phyloP scores from a whole-genome alignment of 2,797 vertebrate genomes.

The Melanotaenia nigrans region DNA sequence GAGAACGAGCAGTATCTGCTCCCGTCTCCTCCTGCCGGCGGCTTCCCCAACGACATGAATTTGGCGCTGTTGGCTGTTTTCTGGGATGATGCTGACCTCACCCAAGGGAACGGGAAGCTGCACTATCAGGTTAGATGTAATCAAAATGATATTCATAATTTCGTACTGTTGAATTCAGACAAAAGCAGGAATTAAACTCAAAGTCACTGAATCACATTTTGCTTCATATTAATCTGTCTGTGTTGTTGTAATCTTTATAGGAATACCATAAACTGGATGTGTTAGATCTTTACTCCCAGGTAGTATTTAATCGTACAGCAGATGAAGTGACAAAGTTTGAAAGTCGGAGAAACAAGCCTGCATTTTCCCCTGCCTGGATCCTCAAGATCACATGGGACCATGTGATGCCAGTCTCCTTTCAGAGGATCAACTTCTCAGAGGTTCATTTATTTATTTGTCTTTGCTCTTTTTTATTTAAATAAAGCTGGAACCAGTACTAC shows the following conservation, averaged over 20 bases:
- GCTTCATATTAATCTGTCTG: not conserved
- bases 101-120: conserved; percentile 78
- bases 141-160: not conserved
- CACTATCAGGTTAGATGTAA: conserved; percentile 80
- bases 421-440: conserved; percentile 82
- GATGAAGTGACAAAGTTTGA: conserved; percentile 81
- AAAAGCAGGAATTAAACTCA: not conserved
- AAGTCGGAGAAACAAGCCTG: conserved; percentile 44
- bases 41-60: conserved; percentile 78
- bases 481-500: not conserved
- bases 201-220: not conserved
- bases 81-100: conserved; percentile 88
- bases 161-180: not conserved
- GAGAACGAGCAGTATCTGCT: conserved; percentile 83
- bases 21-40: conserved; percentile 76
- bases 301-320: conserved; percentile 83
- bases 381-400: conserved; percentile 88
- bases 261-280: conserved; percentile 72
- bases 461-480: not conserved
- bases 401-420: conserved; percentile 80
- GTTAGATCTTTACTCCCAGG: conserved; percentile 82
- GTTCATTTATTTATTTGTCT: conserved; percentile 46
- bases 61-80: conserved; percentile 83
- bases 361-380: conserved; percentile 84
- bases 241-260: conserved; percentile 43